These are phyloP conservation scores for Cheilosia grossa DNA, from an alignment of 2,888 invertebrate species.

Conservation along the genomic window DNA sequence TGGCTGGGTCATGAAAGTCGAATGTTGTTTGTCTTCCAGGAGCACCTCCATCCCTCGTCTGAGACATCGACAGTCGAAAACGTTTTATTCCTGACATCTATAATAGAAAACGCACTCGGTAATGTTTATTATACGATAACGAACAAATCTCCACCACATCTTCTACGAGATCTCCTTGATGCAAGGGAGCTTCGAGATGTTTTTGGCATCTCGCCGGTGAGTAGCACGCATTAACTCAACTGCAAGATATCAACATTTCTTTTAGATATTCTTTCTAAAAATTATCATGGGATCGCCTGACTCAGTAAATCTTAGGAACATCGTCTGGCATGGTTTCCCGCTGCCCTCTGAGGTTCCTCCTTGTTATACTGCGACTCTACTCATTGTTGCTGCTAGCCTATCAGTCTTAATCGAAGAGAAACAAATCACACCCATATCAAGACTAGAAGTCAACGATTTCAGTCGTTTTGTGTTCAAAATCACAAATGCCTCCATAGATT, in stretches of 20 bases:
- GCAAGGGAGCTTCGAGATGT: slow-evolving; percentile 80
- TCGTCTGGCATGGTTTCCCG: slow-evolving; percentile 85
- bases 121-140: slow-evolving; percentile 77
- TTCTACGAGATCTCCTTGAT: slow-evolving; percentile 83
- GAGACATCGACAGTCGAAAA: slow-evolving; percentile 75
- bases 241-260: slow-evolving; percentile 45
- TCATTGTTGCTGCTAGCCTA: slow-evolving; percentile 79
- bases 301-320: slow-evolving; percentile 84
- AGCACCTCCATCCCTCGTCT: slow-evolving; percentile 35
- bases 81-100: slow-evolving; percentile 77
- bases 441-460: slow-evolving; percentile 74
- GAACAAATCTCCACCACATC: slow-evolving; percentile 80
- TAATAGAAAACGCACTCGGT: slow-evolving; percentile 78
- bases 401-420: slow-evolving; percentile 69
- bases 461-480: slow-evolving; percentile 22
- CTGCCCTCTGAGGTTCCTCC: slow-evolving; percentile 81
- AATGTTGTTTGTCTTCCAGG: slow-evolving; percentile 14
- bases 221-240: slow-evolving; percentile 21
- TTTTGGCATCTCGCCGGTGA: slow-evolving; percentile 82
- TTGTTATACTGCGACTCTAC: slow-evolving; percentile 80
- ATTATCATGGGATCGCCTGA: slow-evolving; percentile 84
- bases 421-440: slow-evolving; percentile 53
- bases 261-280: slow-evolving; percentile 82
- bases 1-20: slow-evolving; percentile 30
- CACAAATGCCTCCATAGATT: not conserved